Percentiles rank a stretch among this genome's conserved stretches.
phyloP scores from a whole-genome alignment of 2,888 invertebrate species.

The Hypercompe scribonia region DNA sequence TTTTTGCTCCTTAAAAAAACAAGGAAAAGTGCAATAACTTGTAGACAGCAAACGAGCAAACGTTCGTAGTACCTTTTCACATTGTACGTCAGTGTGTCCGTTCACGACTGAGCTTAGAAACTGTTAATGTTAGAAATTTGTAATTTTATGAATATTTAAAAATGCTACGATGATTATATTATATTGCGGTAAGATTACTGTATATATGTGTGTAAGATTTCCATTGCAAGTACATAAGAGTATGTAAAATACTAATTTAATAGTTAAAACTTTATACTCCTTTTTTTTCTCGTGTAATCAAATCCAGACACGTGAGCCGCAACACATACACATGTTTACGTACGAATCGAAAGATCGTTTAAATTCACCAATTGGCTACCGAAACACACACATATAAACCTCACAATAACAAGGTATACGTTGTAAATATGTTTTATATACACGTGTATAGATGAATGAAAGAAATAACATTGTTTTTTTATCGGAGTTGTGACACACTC shows the following conservation, averaged over 20 bases:
- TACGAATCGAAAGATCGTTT: background rate
- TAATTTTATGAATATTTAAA: background rate
- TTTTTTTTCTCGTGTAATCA: background rate
- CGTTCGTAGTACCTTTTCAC: too few species aligned
- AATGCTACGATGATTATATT: background rate
- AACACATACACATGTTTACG: background rate
- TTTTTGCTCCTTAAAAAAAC: background rate
- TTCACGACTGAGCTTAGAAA: too few species aligned
- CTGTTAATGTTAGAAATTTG: too few species aligned
- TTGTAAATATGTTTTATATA: background rate
- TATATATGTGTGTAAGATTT: too few species aligned
- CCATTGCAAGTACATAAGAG: too few species aligned
- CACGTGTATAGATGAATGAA: background rate
- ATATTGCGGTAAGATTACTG: background rate
- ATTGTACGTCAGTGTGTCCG: too few species aligned
- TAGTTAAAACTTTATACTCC: background rate
- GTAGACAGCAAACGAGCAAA: too few species aligned
- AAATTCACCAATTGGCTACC: background rate
- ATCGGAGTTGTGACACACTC: background rate
- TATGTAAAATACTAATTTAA: background rate
- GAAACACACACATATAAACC: constrained; percentile 1
- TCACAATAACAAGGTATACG: background rate
- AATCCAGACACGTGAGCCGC: constrained; percentile 1
- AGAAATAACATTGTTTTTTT: constrained; percentile 7
- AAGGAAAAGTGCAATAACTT: background rate